A percentile compares a stretch with the other conserved stretches of the same genome.
Evolutionary conservation across 2,797 vertebrate species (phyloP).

Genomic region (Pantherophis alleghaniensis): DNA sequence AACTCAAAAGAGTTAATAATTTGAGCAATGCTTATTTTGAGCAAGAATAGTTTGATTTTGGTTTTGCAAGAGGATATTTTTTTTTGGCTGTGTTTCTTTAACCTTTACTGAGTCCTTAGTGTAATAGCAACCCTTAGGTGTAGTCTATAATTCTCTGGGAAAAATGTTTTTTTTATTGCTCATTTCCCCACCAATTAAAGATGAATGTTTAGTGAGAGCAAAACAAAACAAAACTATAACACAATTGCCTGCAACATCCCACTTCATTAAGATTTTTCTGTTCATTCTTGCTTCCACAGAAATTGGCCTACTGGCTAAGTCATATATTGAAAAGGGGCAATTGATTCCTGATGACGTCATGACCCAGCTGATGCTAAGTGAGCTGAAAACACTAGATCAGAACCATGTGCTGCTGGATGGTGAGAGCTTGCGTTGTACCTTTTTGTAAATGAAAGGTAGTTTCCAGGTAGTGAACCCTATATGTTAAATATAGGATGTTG

Average conservation of each 20-base stretch:
- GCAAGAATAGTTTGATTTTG: neutral
- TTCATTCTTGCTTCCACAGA: slow-evolving; percentile 72
- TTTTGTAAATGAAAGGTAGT: neutral
- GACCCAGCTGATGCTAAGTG: slow-evolving; percentile 84
- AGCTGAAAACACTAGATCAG: slow-evolving; percentile 76
- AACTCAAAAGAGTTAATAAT: neutral
- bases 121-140: neutral
- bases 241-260: neutral
- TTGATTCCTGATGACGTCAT: slow-evolving; percentile 94
- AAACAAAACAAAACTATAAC: neutral
- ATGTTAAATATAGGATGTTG: neutral
- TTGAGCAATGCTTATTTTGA: slow-evolving; percentile 9
- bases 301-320: slow-evolving; percentile 90
- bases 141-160: neutral
- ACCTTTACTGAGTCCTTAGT: neutral
- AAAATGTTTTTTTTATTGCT: neutral
- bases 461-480: neutral
- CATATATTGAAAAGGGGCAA: slow-evolving; percentile 90
- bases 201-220: neutral
- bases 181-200: neutral
- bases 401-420: slow-evolving; percentile 92
- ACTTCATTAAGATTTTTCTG: neutral
- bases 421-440: slow-evolving; percentile 60
- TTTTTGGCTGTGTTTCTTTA: neutral
- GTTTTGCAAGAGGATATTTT: neutral